These are phyloP conservation scores for Fundulus diaphanus DNA, from an alignment of 2,797 vertebrate genomes.

Conservation along the genomic window DNA sequence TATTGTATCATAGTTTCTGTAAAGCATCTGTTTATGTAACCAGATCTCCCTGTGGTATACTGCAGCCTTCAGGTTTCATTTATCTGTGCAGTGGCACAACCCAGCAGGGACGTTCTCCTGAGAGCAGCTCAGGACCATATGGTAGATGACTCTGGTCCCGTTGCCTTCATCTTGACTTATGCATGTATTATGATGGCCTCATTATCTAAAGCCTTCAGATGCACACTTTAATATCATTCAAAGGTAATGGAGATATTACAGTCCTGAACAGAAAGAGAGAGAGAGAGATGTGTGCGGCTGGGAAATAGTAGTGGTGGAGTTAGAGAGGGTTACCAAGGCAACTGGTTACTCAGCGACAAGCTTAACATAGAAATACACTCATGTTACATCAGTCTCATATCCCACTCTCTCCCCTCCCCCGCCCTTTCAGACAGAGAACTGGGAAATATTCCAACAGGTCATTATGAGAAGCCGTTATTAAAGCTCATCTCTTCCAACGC, in stretches of 20 bases:
- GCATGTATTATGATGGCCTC: slow-evolving; percentile 3
- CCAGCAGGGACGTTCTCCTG: neutral
- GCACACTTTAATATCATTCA: slow-evolving; percentile 53
- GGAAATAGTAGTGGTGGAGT: slow-evolving; percentile 5
- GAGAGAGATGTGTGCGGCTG: slow-evolving; percentile 4
- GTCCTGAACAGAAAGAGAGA: neutral
- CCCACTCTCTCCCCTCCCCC: slow-evolving; percentile 42
- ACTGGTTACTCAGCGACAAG: slow-evolving; percentile 80
- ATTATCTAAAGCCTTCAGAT: slow-evolving; percentile 55
- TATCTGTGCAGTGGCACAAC: slow-evolving; percentile 7
- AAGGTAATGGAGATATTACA: slow-evolving; percentile 26
- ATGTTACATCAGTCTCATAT: slow-evolving; percentile 74
- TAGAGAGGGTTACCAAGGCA: slow-evolving; percentile 85
- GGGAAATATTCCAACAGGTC: slow-evolving; percentile 17
- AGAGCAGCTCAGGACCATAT: slow-evolving; percentile 45
- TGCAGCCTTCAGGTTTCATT: slow-evolving; percentile 8
- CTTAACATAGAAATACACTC: slow-evolving; percentile 73
- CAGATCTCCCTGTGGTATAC: neutral
- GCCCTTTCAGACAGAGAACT: slow-evolving; percentile 24
- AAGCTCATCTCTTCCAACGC: neutral
- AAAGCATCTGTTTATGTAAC: neutral
- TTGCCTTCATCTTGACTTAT: slow-evolving; percentile 27
- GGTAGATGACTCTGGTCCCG: slow-evolving; percentile 23
- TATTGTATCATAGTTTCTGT: neutral
- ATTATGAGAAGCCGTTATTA: slow-evolving; percentile 15